These are phyloP conservation scores for Caerostris extrusa DNA, from an alignment of 1,140 invertebrate species.

Conservation along the genomic window DNA sequence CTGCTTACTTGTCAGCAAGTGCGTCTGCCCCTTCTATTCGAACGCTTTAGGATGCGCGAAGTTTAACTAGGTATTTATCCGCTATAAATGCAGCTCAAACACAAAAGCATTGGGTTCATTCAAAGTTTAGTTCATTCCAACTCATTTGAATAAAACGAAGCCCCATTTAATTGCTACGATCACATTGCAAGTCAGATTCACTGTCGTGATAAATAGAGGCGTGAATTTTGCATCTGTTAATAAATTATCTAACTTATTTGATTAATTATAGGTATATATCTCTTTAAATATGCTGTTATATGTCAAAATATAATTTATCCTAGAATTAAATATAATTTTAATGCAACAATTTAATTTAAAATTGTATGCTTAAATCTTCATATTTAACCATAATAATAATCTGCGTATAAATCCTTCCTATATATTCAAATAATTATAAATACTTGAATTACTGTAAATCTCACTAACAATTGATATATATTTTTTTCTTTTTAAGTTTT, in stretches of 20 bases:
- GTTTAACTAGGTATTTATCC: constrained; percentile 14
- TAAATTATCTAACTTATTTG: not conserved
- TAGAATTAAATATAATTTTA: too few species aligned
- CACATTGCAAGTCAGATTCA: not conserved
- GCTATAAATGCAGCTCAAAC: not conserved
- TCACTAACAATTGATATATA: too few species aligned
- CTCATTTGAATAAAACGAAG: constrained; percentile 12
- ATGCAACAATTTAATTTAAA: too few species aligned
- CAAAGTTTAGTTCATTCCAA: not conserved
- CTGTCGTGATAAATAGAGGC: not conserved
- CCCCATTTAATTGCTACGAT: not conserved
- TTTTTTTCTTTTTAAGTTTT: too few species aligned
- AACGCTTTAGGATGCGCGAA: not conserved
- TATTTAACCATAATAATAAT: too few species aligned
- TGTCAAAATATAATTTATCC: too few species aligned
- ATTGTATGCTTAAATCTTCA: too few species aligned
- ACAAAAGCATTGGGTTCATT: constrained; percentile 11
- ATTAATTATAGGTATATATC: too few species aligned
- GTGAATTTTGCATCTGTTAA: not conserved
- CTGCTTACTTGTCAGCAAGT: not conserved
- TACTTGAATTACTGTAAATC: too few species aligned
- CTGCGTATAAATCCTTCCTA: too few species aligned
- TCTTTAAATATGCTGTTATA: too few species aligned
- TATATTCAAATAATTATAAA: too few species aligned
- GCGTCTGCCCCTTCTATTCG: not conserved